phyloP scores from a whole-genome alignment of 2,888 invertebrate species.

The Aleiodes leptofemur region DNA sequence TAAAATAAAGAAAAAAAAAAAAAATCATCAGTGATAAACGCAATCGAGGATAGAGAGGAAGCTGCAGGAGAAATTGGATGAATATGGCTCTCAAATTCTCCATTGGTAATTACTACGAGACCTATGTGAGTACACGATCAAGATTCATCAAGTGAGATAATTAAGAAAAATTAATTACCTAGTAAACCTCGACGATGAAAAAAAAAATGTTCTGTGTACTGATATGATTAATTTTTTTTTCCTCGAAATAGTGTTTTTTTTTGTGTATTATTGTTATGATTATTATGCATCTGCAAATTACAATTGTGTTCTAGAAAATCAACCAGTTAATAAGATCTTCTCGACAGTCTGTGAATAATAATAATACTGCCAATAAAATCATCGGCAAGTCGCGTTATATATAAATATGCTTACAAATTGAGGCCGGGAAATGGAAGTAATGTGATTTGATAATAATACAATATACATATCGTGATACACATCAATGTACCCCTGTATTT shows the following conservation, averaged over 20 bases:
- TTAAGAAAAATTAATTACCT: not conserved
- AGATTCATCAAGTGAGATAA: not conserved
- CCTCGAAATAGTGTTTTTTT: no score
- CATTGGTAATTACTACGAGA: constrained; percentile 71
- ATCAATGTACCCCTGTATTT: not conserved
- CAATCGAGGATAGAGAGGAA: not conserved
- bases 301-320: no score
- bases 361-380: not conserved
- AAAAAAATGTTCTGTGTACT: not conserved
- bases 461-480: not conserved
- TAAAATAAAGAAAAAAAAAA: not conserved
- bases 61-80: constrained; percentile 45
- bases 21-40: not conserved
- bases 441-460: constrained; percentile 20
- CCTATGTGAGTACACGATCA: constrained; percentile 68
- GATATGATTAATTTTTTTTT: not conserved
- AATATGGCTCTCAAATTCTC: constrained; percentile 70
- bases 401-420: constrained; percentile 1
- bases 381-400: constrained; percentile 9
- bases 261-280: no score
- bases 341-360: not conserved
- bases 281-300: no score
- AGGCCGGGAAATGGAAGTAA: constrained; percentile 17
- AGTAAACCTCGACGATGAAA: not conserved
- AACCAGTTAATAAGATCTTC: not conserved